Percentiles rank a stretch among this genome's conserved stretches.
Conservation (phyloP, 1,140 invertebrate genomes). For the Zaprionus lachaisei region DNA sequence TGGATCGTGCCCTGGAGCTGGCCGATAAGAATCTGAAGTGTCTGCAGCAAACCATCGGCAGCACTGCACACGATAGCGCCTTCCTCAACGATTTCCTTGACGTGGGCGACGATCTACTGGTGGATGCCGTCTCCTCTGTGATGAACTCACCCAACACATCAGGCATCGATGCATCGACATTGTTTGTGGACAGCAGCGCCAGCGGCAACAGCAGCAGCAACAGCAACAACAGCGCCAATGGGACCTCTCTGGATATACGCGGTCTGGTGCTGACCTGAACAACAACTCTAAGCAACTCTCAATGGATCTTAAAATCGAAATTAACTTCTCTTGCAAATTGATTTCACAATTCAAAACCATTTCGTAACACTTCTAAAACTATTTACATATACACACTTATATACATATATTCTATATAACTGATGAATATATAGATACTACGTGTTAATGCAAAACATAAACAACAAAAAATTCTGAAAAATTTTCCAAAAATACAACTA, state of each 20-base stretch:
- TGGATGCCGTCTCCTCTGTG: constrained; percentile 62
- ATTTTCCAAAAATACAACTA: constrained; percentile 40
- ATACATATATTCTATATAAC: constrained; percentile 23
- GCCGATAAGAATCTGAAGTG: constrained; percentile 92
- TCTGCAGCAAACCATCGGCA: constrained; percentile 89
- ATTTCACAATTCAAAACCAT: constrained; percentile 31
- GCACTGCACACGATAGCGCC: constrained; percentile 85
- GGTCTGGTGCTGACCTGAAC: constrained; percentile 77
- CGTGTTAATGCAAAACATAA: constrained; percentile 50
- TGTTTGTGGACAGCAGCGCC: constrained; percentile 74
- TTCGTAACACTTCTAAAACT: constrained; percentile 54
- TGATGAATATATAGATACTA: constrained; percentile 49
- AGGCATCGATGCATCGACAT: constrained; percentile 73
- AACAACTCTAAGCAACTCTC: constrained; percentile 2
- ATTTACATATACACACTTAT: constrained; percentile 32
- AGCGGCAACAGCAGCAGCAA: constrained; percentile 53
- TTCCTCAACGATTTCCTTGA: constrained; percentile 80
- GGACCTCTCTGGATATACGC: constrained; percentile 59
- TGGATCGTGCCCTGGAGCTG: constrained; percentile 92
- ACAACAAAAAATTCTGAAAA: constrained; percentile 35
- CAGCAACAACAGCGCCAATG: constrained; percentile 43
- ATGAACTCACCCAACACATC: constrained; percentile 75
- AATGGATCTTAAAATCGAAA: constrained; percentile 40
- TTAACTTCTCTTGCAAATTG: constrained; percentile 50
- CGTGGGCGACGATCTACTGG: constrained; percentile 73